These are phyloP conservation scores for Merodon equestris DNA, from an alignment of 2,888 invertebrate genomes.

Conservation along the genomic window DNA sequence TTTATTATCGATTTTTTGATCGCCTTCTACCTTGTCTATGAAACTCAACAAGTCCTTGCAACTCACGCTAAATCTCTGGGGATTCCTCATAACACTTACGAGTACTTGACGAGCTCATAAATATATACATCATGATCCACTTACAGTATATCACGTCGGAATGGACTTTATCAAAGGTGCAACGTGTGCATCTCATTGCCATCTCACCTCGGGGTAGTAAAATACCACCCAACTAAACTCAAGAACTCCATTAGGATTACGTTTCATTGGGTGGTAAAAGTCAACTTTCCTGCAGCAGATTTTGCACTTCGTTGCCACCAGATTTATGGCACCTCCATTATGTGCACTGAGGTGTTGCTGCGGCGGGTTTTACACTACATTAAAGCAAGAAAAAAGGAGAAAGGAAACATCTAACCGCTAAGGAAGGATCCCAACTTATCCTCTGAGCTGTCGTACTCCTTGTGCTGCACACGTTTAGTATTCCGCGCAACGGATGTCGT, in stretches of 20 bases:
- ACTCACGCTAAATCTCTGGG: conserved; percentile 1
- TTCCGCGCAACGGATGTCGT: conserved; percentile 64
- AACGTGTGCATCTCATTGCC: conserved; percentile 39
- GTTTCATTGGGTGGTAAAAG: conserved; percentile 66
- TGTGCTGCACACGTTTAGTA: conserved; percentile 48
- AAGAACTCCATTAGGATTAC: conserved; percentile 64
- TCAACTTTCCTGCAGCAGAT: conserved; percentile 56
- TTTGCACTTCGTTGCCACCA: conserved; percentile 64
- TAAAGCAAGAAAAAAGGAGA: conserved; percentile 44
- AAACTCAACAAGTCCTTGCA: conserved; percentile 7
- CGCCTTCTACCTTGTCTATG: too few relatives aligned
- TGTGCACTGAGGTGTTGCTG: conserved; percentile 67
- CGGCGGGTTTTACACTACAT: conserved; percentile 64
- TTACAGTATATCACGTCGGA: conserved; percentile 8
- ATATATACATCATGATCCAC: conserved; percentile 43
- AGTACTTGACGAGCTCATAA: conserved; percentile 45
- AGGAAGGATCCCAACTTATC: too few relatives aligned
- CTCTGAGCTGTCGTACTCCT: neutral
- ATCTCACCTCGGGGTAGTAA: neutral
- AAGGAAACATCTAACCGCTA: conserved; percentile 46
- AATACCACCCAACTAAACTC: conserved; percentile 22
- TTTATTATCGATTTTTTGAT: neutral
- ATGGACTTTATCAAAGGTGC: conserved; percentile 40
- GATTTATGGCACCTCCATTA: conserved; percentile 58
- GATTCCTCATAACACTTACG: too few relatives aligned